These are phyloP conservation scores for Orussus abietinus DNA, from an alignment of 1,140 invertebrate species.

Conservation along the genomic window DNA sequence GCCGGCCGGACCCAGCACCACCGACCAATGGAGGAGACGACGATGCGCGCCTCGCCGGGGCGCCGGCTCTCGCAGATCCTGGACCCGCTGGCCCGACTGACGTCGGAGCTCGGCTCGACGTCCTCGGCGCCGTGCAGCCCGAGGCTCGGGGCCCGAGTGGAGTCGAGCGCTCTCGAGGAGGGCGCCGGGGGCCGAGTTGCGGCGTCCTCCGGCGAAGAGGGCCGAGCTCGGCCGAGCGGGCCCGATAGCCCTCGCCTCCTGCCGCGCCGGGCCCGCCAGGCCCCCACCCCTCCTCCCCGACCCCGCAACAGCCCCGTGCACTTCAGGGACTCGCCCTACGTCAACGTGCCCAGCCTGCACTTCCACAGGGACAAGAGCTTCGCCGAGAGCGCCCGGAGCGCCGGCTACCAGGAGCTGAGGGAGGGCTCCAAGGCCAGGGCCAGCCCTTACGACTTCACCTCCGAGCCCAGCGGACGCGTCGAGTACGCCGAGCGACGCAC, in stretches of 20 bases:
- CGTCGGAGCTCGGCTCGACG: constrained; percentile 52
- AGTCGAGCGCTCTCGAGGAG: constrained; percentile 33
- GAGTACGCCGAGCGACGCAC: constrained; percentile 42
- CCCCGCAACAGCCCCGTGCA: constrained; percentile 38
- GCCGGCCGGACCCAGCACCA: too few relatives aligned
- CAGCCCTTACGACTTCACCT: constrained; percentile 44
- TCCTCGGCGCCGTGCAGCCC: constrained; percentile 54
- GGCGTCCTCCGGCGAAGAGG: constrained; percentile 9
- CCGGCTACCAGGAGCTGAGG: constrained; percentile 44
- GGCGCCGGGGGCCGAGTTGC: constrained; percentile 21
- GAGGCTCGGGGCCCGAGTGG: constrained; percentile 36
- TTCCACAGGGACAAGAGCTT: constrained; percentile 44
- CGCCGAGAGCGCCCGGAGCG: constrained; percentile 33
- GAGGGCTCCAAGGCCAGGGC: constrained; percentile 25
- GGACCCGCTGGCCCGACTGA: constrained; percentile 68
- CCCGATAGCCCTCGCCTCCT: constrained; percentile 66
- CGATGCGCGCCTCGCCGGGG: constrained; percentile 49
- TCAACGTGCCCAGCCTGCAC: constrained; percentile 52
- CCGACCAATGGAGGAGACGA: constrained; percentile 49
- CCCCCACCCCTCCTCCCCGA: constrained; percentile 54
- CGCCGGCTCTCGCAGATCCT: constrained; percentile 74
- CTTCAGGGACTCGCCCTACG: constrained; percentile 42
- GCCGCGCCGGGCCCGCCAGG: constrained; percentile 59
- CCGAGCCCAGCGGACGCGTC: constrained; percentile 46
- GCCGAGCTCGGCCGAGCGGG: constrained; percentile 26